Conservation (phyloP, 2,888 invertebrate genomes). For the Steinernema carpocapsae region DNA sequence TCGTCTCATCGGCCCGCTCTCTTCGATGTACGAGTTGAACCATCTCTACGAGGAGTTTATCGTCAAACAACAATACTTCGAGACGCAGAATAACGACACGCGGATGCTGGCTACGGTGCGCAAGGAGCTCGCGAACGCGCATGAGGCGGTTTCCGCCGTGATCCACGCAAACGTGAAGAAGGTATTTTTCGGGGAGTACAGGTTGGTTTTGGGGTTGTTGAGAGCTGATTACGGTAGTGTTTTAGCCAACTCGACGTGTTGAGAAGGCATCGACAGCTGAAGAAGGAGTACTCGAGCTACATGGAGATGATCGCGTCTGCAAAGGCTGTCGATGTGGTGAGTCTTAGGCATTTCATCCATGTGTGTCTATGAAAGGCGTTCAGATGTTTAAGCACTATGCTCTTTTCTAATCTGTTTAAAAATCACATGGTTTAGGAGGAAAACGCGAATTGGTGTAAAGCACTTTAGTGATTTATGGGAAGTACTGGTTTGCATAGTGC, state of each 20-base stretch:
- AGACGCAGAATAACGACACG: neutral
- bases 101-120: neutral
- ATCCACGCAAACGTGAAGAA: neutral
- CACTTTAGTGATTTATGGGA: too few species aligned
- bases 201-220: neutral
- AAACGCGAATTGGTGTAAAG: too few species aligned
- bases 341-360: neutral
- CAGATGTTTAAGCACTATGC: neutral
- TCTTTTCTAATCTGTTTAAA: neutral
- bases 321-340: slow-evolving; percentile 1
- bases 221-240: too few species aligned
- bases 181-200: neutral
- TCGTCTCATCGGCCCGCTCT: neutral
- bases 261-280: too few species aligned
- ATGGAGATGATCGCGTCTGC: neutral
- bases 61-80: neutral
- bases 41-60: neutral
- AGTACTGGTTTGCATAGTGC: too few species aligned
- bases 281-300: slow-evolving; percentile 1
- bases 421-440: neutral
- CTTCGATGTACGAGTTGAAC: neutral
- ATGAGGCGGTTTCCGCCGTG: neutral
- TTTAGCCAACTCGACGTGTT: too few species aligned
- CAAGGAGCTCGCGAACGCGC: neutral
- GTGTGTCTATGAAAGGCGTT: neutral